Conservation (phyloP, 2,888 invertebrate genomes). For the Glaucopsyche alexis region DNA sequence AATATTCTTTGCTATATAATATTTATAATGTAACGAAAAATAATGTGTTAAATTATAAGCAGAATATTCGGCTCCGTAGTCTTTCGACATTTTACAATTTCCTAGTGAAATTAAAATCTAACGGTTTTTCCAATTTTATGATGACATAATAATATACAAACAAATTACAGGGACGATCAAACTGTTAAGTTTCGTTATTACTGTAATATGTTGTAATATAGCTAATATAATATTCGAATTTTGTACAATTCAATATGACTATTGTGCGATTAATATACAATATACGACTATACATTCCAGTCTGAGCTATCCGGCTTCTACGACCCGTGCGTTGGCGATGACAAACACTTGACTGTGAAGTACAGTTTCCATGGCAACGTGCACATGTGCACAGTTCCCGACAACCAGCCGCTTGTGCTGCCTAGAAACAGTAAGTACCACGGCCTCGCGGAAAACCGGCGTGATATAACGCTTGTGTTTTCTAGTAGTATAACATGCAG, state of each 20-base stretch:
- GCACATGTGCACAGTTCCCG: slow-evolving; percentile 89
- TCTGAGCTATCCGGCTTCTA: slow-evolving; percentile 97
- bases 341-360: slow-evolving; percentile 91
- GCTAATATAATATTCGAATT: too few species aligned
- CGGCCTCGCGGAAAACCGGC: not conserved
- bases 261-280: slow-evolving; percentile 20
- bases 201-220: too few species aligned
- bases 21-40: too few species aligned
- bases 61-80: too few species aligned
- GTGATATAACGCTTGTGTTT: not conserved
- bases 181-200: too few species aligned
- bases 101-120: too few species aligned
- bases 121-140: too few species aligned
- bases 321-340: slow-evolving; percentile 96
- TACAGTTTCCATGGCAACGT: slow-evolving; percentile 90
- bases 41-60: too few species aligned
- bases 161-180: too few species aligned
- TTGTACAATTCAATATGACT: not conserved
- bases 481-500: not conserved
- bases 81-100: too few species aligned
- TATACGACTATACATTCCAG: slow-evolving; percentile 74
- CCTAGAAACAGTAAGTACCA: slow-evolving; percentile 67
- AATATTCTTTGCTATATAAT: too few species aligned
- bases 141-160: too few species aligned
- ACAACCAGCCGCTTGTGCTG: slow-evolving; percentile 85